Conservation (phyloP, 1,140 invertebrate genomes). For the Micrasema longulum region DNA sequence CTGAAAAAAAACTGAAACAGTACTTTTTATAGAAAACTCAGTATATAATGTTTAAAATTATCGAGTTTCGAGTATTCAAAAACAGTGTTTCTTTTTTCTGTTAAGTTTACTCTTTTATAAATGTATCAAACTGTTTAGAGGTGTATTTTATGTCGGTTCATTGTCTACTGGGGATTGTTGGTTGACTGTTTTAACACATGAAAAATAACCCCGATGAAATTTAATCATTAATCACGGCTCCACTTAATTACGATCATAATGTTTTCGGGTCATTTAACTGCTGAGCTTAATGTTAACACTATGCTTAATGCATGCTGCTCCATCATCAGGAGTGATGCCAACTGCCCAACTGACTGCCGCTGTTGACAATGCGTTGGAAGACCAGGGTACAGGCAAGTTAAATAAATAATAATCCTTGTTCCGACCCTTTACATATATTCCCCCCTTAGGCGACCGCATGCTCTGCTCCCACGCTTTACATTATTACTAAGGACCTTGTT, state of each 20-base stretch:
- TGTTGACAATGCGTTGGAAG: conserved; percentile 52
- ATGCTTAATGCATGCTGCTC: conserved; percentile 43
- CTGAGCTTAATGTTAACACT: conserved; percentile 38
- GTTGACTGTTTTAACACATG: conserved; percentile 26
- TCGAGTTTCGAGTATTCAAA: too few species aligned
- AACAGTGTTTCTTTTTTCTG: too few species aligned
- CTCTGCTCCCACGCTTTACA: background rate
- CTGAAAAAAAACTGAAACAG: too few species aligned
- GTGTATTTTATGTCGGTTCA: too few species aligned
- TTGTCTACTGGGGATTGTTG: too few species aligned
- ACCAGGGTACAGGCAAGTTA: conserved; percentile 52
- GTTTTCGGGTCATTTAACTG: conserved; percentile 36
- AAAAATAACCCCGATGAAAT: conserved; percentile 18
- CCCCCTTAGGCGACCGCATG: background rate
- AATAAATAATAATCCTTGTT: background rate
- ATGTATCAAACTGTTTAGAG: too few species aligned
- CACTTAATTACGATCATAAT: conserved; percentile 26
- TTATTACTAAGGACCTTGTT: too few species aligned
- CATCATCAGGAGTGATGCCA: conserved; percentile 52
- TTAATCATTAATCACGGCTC: conserved; percentile 25
- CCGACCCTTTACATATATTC: background rate
- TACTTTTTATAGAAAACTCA: too few species aligned
- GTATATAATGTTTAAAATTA: too few species aligned
- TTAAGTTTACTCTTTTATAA: too few species aligned
- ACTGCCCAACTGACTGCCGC: conserved; percentile 53